phyloP scores from a whole-genome alignment of 1,140 invertebrate species.

The Lutraria rhynchaena region DNA sequence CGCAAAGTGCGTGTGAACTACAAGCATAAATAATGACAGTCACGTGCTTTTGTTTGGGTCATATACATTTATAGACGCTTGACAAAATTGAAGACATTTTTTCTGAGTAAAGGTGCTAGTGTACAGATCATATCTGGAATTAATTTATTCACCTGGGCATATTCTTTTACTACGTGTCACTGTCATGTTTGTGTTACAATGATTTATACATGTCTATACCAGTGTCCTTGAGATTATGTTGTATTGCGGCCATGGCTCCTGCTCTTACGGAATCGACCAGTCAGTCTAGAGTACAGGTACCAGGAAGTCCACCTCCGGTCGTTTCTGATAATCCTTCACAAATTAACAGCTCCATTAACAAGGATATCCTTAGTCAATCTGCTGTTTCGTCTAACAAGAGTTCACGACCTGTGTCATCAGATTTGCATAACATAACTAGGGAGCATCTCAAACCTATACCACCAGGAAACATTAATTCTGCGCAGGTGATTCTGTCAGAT shows the following conservation, averaged over 20 bases:
- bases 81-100: background rate
- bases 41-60: conserved; percentile 56
- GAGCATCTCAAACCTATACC: conserved; percentile 33
- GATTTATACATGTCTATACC: conserved; percentile 71
- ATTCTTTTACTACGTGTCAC: background rate
- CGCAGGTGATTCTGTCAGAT: background rate
- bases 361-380: background rate
- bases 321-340: conserved; percentile 26
- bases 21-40: conserved; percentile 32
- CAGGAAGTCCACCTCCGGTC: conserved; percentile 63
- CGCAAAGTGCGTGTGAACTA: conserved; percentile 41
- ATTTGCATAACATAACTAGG: conserved; percentile 19
- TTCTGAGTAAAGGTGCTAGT: too few species aligned
- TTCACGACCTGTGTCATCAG: conserved; percentile 27
- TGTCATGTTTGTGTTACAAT: conserved; percentile 23
- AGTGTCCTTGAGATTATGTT: conserved; percentile 79
- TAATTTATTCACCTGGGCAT: too few species aligned
- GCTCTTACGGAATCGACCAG: conserved; percentile 78
- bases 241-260: conserved; percentile 80
- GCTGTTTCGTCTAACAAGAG: conserved; percentile 1
- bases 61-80: conserved; percentile 33
- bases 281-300: conserved; percentile 73
- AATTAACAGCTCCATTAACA: background rate
- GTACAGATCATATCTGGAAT: too few species aligned
- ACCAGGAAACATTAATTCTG: conserved; percentile 10